A percentile compares a stretch with the other conserved stretches of the same genome.
phyloP scores from a whole-genome alignment of 2,113 vertebrate genomes.

The Forbesichthys agassizii region DNA sequence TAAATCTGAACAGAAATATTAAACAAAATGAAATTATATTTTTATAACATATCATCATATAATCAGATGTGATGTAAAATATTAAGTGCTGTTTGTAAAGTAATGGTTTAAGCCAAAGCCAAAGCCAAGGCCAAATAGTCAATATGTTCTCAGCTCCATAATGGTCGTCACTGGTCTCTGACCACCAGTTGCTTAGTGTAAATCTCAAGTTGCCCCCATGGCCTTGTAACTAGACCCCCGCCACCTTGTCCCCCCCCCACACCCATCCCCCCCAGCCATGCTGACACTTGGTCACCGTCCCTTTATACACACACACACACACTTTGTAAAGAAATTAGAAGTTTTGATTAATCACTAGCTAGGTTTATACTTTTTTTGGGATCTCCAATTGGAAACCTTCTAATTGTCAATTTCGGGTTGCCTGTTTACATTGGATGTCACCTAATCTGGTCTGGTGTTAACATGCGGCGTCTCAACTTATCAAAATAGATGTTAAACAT shows the following conservation, averaged over 20 bases:
- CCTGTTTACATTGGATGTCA: no score
- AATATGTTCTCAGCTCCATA: constrained; percentile 17
- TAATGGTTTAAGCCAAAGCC: constrained; percentile 49
- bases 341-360: no score
- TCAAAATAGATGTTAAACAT: no score
- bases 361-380: no score
- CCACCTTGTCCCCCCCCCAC: background rate
- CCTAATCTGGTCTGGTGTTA: no score
- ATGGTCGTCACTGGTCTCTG: constrained; percentile 19
- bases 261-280: constrained; percentile 47
- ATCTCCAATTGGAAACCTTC: no score
- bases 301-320: constrained; percentile 19
- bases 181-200: constrained; percentile 55
- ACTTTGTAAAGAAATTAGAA: background rate
- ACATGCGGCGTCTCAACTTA: no score
- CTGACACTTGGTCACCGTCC: constrained; percentile 31
- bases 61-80: no score
- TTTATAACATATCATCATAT: no score
- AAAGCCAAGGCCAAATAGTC: constrained; percentile 51
- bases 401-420: no score
- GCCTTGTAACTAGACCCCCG: constrained; percentile 58
- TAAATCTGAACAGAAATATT: no score
- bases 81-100: background rate
- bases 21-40: no score
- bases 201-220: constrained; percentile 56